phyloP scores from a whole-genome alignment of 53 echinoderm and acorn worm species.

The Temnopleurus reevesii region DNA sequence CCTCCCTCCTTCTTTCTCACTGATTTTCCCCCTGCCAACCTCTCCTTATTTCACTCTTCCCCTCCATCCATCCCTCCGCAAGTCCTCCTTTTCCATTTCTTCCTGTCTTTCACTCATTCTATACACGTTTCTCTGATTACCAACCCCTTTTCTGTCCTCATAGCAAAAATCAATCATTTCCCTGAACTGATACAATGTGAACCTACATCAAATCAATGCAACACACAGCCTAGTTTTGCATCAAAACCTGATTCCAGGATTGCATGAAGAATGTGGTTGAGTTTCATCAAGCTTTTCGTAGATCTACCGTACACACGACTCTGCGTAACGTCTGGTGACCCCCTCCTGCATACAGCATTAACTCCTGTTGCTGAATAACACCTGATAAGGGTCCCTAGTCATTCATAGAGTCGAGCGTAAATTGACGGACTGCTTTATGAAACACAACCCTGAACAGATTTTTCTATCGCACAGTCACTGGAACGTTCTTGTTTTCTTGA shows the following conservation, averaged over 20 bases:
- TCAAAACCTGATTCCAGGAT: background rate
- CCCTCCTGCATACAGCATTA: too few relatives aligned
- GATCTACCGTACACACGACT: too few relatives aligned
- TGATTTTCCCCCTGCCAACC: background rate
- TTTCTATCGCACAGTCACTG: too few relatives aligned
- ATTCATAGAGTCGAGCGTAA: too few relatives aligned
- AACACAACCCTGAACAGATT: too few relatives aligned
- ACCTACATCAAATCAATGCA: background rate
- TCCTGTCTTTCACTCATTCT: too few relatives aligned
- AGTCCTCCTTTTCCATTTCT: background rate
- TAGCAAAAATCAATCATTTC: background rate
- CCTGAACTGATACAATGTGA: background rate
- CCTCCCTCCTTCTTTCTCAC: background rate
- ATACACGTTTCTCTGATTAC: background rate
- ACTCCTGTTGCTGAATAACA: too few relatives aligned
- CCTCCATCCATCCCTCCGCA: background rate
- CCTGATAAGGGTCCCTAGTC: too few relatives aligned
- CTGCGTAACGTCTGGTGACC: too few relatives aligned
- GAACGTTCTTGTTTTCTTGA: too few relatives aligned
- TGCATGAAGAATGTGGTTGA: background rate
- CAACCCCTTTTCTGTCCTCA: background rate
- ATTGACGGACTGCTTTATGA: too few relatives aligned
- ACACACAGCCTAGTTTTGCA: background rate
- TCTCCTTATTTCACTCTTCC: background rate
- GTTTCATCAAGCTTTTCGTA: too few relatives aligned